Base-by-base conservation (phyloP, 2,797 vertebrate genomes). In the Falco berigora region DNA sequence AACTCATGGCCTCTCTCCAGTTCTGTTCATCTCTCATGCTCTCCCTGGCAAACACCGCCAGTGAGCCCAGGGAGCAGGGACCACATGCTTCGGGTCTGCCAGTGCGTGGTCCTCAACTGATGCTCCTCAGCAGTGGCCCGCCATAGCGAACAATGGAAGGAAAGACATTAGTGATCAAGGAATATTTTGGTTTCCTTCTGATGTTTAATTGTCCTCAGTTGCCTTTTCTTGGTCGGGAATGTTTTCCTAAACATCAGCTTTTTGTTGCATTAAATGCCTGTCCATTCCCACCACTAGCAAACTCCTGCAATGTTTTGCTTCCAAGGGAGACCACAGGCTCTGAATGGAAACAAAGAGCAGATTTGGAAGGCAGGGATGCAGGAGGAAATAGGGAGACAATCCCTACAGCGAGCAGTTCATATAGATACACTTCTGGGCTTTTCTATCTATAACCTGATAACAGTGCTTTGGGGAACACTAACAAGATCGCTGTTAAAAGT, bases 401-500 rank as follows among this genome's bases (percentile, higher is more conserved):
- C 30, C 47, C 24, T 59, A 34, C 9, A 49, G 68, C 7, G 23
- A 78, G 53, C 36, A 52, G 84, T 64, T 91, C 69, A 42, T 49
- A 49, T 4, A 46, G 36, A 28, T 32, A 80, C 12, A 71, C 67
- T 61, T 78, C 50, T 50, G 19, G 46, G 27, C 49, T 78, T 47
- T 81, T 62, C 67, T 59, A 21, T 32, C 55, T 77, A 6, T n/a
- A 84, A 85, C 38, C 27, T 8, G 7, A 42, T 7, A 73, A 52
- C 46, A 53, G 7, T 56, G 64, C 69, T 80, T 91, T 83, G 36
- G n/a, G 42, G 58, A 82, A 28, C 25, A 42, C 52, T 88, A 64
- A 91, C 28, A 80, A 67, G 58, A 66, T 67, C 40, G 67, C 47
- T 36, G 36, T 88, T 89, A 73, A 77, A 96, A 95, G 92, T 11